These are phyloP conservation scores for Clarias fuscus DNA, from an alignment of 2,797 vertebrate genomes.

Conservation along the genomic window DNA sequence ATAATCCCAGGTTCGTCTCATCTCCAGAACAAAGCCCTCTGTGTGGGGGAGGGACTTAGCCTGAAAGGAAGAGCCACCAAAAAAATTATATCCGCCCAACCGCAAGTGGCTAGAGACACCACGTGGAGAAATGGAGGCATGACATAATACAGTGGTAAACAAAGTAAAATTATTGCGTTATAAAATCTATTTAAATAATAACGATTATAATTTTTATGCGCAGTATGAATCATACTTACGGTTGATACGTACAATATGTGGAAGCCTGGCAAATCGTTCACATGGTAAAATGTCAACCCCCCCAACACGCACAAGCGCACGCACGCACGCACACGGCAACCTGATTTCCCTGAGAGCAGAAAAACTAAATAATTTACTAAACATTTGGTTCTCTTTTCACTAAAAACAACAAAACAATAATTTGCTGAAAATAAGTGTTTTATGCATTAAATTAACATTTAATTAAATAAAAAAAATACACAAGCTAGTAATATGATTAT, in stretches of 20 bases:
- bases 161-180: neutral
- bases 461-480: too few species aligned
- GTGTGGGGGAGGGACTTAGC: neutral
- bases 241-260: neutral
- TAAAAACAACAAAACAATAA: too few species aligned
- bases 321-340: too few species aligned
- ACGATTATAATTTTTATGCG: neutral
- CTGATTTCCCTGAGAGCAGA: too few species aligned
- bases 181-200: neutral
- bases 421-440: too few species aligned
- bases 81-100: neutral
- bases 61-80: neutral
- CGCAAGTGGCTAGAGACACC: constrained; percentile 27
- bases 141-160: neutral
- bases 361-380: too few species aligned
- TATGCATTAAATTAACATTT: too few species aligned
- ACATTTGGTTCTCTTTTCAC: too few species aligned
- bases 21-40: constrained; percentile 27
- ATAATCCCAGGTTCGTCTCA: neutral
- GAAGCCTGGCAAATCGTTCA: neutral
- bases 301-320: too few species aligned
- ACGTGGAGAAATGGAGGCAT: neutral
- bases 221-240: neutral
- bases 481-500: neutral
- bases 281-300: neutral